phyloP scores from a whole-genome alignment of 2,888 invertebrate genomes.

The Iselma pallidipennis region DNA sequence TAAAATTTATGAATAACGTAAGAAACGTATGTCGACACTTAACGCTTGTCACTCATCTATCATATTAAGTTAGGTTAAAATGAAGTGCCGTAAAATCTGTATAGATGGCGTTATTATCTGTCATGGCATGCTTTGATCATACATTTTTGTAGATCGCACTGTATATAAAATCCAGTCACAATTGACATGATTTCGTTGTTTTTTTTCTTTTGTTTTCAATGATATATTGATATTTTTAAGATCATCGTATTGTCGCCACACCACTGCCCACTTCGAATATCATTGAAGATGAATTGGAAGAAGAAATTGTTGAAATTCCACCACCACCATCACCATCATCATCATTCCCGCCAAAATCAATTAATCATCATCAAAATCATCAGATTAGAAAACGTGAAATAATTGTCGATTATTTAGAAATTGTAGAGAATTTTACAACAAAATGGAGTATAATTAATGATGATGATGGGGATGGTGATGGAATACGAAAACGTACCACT shows the following conservation, averaged over 20 bases:
- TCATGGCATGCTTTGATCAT: no score
- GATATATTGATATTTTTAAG: not conserved
- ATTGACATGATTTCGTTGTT: no score
- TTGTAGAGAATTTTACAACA: not conserved
- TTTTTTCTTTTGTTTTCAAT: no score
- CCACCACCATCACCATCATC: not conserved
- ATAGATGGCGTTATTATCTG: no score
- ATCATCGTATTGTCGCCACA: not conserved
- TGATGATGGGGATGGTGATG: not conserved
- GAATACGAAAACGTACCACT: not conserved
- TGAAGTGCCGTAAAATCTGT: no score
- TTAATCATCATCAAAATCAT: not conserved
- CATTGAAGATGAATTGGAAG: not conserved
- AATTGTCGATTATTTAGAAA: not conserved
- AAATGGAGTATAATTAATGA: not conserved
- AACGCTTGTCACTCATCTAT: no score
- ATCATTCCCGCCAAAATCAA: not conserved
- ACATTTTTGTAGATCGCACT: no score
- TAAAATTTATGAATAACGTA: no score
- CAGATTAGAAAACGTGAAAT: not conserved
- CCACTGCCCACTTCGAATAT: not conserved
- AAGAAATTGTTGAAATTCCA: not conserved
- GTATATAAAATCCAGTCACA: no score
- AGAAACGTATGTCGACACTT: no score
- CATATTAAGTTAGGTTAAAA: no score